Evolutionary conservation across 2,797 vertebrate genomes (phyloP).

Genomic region (Oophaga sylvatica): DNA sequence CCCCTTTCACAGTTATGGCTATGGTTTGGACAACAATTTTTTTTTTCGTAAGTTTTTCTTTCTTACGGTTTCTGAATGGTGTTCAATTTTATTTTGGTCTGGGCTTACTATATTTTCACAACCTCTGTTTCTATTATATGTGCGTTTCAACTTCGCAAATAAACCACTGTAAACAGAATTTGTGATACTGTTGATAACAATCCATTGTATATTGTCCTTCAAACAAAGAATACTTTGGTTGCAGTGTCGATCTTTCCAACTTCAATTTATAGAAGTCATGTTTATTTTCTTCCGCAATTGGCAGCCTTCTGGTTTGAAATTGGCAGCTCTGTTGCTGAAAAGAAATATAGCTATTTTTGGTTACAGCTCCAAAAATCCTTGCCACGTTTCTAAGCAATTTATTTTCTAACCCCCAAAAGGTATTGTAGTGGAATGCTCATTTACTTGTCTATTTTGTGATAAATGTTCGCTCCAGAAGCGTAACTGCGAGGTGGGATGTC

Average conservation of each 20-base stretch:
- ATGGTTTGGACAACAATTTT: too few species aligned
- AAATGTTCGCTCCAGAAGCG: slow-evolving; percentile 7
- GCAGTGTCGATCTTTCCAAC: neutral
- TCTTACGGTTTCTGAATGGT: neutral
- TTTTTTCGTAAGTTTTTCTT: neutral
- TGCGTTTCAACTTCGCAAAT: neutral
- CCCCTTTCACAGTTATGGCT: too few species aligned
- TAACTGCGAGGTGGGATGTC: slow-evolving; percentile 8
- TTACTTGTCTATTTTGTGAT: slow-evolving; percentile 12
- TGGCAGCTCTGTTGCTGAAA: slow-evolving; percentile 32
- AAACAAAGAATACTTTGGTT: slow-evolving; percentile 6
- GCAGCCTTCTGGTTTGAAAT: slow-evolving; percentile 28
- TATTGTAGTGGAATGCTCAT: slow-evolving; percentile 34
- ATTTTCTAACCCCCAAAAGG: slow-evolving; percentile 40
- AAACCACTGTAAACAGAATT: too few species aligned
- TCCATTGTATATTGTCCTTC: slow-evolving; percentile 13
- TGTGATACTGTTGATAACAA: neutral
- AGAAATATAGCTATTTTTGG: slow-evolving; percentile 53
- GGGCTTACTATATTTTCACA: too few species aligned
- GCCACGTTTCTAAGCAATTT: slow-evolving; percentile 53
- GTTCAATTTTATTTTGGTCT: neutral
- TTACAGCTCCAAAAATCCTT: slow-evolving; percentile 37
- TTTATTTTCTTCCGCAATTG: slow-evolving; percentile 45
- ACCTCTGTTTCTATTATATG: neutral
- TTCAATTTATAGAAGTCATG: slow-evolving; percentile 19